A percentile compares a stretch with the other conserved stretches of the same genome.
Conservation (phyloP, 2,888 invertebrate species). For the Caenorhabditis virilis region DNA sequence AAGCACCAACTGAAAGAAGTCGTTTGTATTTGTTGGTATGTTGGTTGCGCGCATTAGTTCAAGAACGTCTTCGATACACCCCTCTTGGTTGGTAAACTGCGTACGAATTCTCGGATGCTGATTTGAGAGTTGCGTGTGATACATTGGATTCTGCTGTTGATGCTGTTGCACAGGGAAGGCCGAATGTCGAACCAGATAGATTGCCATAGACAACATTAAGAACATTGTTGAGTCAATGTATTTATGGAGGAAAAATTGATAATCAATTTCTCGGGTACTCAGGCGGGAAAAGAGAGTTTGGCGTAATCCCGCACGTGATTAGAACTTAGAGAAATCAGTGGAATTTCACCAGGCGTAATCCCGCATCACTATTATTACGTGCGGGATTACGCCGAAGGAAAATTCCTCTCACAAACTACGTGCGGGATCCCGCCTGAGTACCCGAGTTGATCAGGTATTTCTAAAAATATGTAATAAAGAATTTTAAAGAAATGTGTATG, state of each 20-base stretch:
- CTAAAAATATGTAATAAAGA: too few species aligned
- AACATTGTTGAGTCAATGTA: slow-evolving; percentile 94
- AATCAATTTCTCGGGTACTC: slow-evolving; percentile 79
- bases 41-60: slow-evolving; percentile 99
- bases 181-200: slow-evolving; percentile 96
- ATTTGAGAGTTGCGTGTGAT: slow-evolving; percentile 94
- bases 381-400: too few species aligned
- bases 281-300: too few species aligned
- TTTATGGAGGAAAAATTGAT: slow-evolving; percentile 99
- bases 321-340: too few species aligned
- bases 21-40: slow-evolving; percentile 94
- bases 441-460: too few species aligned
- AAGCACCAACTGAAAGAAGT: slow-evolving; percentile 89
- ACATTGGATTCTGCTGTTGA: slow-evolving; percentile 99
- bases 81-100: slow-evolving; percentile 92
- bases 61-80: slow-evolving; percentile 81
- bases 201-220: slow-evolving; percentile 98
- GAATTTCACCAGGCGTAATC: too few species aligned
- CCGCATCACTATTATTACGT: too few species aligned
- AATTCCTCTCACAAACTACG: too few species aligned
- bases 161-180: slow-evolving; percentile 74
- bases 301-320: too few species aligned
- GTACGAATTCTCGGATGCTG: slow-evolving; percentile 98
- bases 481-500: too few species aligned
- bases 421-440: too few species aligned